These are phyloP conservation scores for Epistrophe eligans DNA, from an alignment of 2,888 invertebrate species.

Conservation along the genomic window DNA sequence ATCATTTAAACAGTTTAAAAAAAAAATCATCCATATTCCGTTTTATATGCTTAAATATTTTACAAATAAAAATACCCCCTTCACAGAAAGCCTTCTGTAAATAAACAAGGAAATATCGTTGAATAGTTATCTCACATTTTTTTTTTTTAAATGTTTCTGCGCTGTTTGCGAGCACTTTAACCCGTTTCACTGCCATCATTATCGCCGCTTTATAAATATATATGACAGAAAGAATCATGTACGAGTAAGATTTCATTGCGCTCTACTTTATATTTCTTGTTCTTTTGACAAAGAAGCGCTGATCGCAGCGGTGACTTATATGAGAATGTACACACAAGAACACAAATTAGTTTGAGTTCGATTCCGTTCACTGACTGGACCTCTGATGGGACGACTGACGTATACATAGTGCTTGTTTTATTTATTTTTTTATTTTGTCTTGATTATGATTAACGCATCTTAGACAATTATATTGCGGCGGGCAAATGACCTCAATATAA, in stretches of 20 bases:
- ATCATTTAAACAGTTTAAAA: not conserved
- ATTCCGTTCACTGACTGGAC: slow-evolving; percentile 32
- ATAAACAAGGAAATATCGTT: slow-evolving; percentile 14
- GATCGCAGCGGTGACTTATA: slow-evolving; percentile 11
- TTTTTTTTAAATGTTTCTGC: slow-evolving; percentile 53
- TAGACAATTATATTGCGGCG: slow-evolving; percentile 58
- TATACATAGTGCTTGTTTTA: not conserved
- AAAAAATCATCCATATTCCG: not conserved
- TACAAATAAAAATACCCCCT: not conserved
- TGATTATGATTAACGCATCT: slow-evolving; percentile 68
- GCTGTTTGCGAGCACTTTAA: slow-evolving; percentile 40
- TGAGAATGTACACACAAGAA: not conserved
- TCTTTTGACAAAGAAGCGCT: slow-evolving; percentile 43
- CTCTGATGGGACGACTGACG: not conserved
- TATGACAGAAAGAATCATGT: slow-evolving; percentile 47
- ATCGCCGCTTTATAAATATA: slow-evolving; percentile 28
- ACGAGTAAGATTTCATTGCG: slow-evolving; percentile 32
- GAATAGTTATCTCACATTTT: slow-evolving; percentile 46
- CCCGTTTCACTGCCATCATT: slow-evolving; percentile 35
- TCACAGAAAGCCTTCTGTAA: not conserved
- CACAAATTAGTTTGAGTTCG: slow-evolving; percentile 42
- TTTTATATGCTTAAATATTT: not conserved
- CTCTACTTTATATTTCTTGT: slow-evolving; percentile 18
- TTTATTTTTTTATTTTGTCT: not conserved
- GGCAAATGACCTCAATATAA: slow-evolving; percentile 56